Percentiles rank a stretch among this genome's conserved stretches.
These are phyloP conservation scores for Mamestra brassicae DNA, from an alignment of 2,888 invertebrate species.

Conservation along the genomic window DNA sequence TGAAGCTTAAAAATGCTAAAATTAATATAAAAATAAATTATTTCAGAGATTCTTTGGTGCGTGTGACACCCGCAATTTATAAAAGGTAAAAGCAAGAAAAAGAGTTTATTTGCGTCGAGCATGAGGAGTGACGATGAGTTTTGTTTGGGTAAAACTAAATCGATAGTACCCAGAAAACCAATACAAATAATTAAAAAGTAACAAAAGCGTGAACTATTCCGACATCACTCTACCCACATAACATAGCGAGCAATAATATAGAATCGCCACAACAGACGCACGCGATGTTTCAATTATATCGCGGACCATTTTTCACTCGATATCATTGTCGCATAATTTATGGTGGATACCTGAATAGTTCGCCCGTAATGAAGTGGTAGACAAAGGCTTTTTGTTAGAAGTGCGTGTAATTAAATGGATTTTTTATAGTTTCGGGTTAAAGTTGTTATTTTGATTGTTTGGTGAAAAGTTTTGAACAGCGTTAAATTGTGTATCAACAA, in stretches of 20 bases:
- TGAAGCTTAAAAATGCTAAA: too few relatives aligned
- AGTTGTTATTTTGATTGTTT: background rate
- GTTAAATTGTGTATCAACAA: background rate
- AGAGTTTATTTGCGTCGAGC: too few relatives aligned
- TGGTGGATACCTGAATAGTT: slow-evolving; percentile 60
- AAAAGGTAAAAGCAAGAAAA: background rate
- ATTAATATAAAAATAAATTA: too few relatives aligned
- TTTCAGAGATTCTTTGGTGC: background rate
- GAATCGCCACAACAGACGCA: slow-evolving; percentile 49
- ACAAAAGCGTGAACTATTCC: slow-evolving; percentile 25
- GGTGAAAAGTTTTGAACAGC: background rate
- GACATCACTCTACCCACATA: slow-evolving; percentile 17
- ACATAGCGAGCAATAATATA: slow-evolving; percentile 28
- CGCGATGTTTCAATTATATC: slow-evolving; percentile 71
- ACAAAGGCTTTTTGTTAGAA: slow-evolving; percentile 32
- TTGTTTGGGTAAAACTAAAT: too few relatives aligned
- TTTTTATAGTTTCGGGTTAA: slow-evolving; percentile 9
- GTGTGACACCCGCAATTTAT: background rate
- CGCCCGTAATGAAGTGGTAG: slow-evolving; percentile 46
- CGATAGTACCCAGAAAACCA: background rate
- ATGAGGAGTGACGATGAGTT: too few relatives aligned
- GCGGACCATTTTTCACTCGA: slow-evolving; percentile 66
- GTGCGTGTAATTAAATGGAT: slow-evolving; percentile 31
- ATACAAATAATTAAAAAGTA: slow-evolving; percentile 7
- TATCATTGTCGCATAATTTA: slow-evolving; percentile 68